Conservation (phyloP, 2,113 vertebrate genomes). For the Chascanopsetta lugubris region DNA sequence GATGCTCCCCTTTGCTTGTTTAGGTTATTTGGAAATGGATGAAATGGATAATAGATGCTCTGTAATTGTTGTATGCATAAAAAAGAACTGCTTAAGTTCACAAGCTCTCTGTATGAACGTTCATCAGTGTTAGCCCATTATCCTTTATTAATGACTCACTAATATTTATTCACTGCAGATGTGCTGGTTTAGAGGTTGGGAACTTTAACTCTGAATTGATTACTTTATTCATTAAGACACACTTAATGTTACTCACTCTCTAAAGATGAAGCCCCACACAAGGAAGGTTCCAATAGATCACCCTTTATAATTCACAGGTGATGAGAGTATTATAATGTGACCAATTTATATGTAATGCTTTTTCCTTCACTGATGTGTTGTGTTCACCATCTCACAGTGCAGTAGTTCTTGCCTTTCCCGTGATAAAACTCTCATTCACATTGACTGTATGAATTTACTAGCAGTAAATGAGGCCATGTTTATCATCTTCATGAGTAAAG, state of each 20-base stretch:
- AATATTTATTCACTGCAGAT: neutral
- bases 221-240: too few relatives aligned
- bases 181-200: neutral
- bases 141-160: neutral
- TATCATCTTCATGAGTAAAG: neutral
- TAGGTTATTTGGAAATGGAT: too few relatives aligned
- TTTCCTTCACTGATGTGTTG: too few relatives aligned
- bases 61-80: too few relatives aligned
- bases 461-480: neutral
- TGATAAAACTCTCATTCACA: neutral
- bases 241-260: too few relatives aligned
- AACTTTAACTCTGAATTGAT: too few relatives aligned
- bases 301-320: neutral
- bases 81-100: neutral
- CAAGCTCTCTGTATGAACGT: neutral
- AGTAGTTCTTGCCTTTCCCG: neutral
- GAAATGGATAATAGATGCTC: too few relatives aligned
- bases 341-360: too few relatives aligned
- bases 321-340: too few relatives aligned
- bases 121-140: neutral
- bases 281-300: too few relatives aligned
- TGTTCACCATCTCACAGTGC: neutral
- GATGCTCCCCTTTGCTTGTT: too few relatives aligned
- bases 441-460: neutral
- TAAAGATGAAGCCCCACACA: too few relatives aligned